Evolutionary conservation across 23 tunicate species (phyloP), one percentile per base, ranked within the genome.

Genomic region (Ciona savignyi): DNA sequence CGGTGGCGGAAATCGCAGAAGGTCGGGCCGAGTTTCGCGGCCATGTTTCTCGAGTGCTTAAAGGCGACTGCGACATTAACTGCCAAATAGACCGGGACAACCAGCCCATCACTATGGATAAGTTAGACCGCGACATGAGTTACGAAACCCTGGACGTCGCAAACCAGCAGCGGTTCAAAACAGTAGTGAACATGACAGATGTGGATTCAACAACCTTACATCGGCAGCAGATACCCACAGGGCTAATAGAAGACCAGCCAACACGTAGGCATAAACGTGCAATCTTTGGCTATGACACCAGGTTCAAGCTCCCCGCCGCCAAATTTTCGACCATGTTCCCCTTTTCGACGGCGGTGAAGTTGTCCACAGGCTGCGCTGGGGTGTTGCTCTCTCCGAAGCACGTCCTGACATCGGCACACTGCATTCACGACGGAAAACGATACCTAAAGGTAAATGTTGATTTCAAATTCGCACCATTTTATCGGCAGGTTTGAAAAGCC

Each of bases 401-500:
- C 66, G 98, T 93, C 26, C 76, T 93, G 65, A 93, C 98, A 30
- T 86, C 98, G 24, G 98, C 98, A 2, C 98, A 93, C 67, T 93
- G 98, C 81, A 77, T 93, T 29, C 98, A 93, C 78, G 94, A 93
- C 49, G 98, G 98, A 27, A 81, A 85, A 66, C 77, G 78, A 69
- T 93, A 93, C 70, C 61, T 85, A 4, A 85, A 93, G 87, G 98
- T 93, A 83, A 0, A 75, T 51, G 25, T 48, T 24, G 1, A n/a
- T n/a, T n/a, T n/a, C n/a, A n/a, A n/a, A n/a, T n/a, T n/a, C n/a
- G n/a, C n/a, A n/a, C n/a, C n/a, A n/a, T n/a, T n/a, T n/a, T n/a
- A n/a, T n/a, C n/a, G n/a, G n/a, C n/a, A n/a, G n/a, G n/a, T n/a
- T n/a, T n/a, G n/a, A n/a, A n/a, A n/a, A n/a, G n/a, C n/a, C n/a